Base-by-base conservation (phyloP, 92 coral and sea anemone species). In the Phenganax subtilis region DNA sequence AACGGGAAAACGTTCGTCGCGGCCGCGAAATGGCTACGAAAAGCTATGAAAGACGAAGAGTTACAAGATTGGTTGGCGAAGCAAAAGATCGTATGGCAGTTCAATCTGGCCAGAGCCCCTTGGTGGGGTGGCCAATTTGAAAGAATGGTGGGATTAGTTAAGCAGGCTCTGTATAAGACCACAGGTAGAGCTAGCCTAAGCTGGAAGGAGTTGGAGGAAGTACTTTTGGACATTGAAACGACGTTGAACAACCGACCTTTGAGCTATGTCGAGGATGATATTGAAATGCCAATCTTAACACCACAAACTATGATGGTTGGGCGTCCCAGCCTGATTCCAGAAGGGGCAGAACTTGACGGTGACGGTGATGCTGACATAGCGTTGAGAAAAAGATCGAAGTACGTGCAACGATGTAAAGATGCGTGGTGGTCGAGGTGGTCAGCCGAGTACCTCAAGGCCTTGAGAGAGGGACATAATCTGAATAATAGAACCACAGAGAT, bases 121-220 rank as follows among this genome's bases (percentile, higher is more conserved):
- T 65, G 71, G 27, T 11, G 71, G 71, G 71, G 71, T 0, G 71
- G 27, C n/a, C 71, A 65, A 17, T 65, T 65, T 7, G 71, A 65
- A 17, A 6, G 71, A 1, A 1, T 65, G 3, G 31, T 65, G 1
- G 71, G 2, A 15, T 65, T 65, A 28, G 28, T 17, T 28, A 65
- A 65, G 27, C 25, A 28, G 3, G 15, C 71, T 1, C 31, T 0
- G 1, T 7, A 65, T 7, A 65, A 65, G 7, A 65, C 71, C 1
- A 65, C 15, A 1, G 71, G 71, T 9, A 65, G 15, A 1, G n/a
- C 9, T 0, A 0, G 1, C 0, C 7, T 65, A 44, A 65, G 27
- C 1, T 65, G 71, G 71, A 15, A 10, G 6, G 71, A 65, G 31
- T 28, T 65, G 27, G 2, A 44, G 7, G 27, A 11, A 4, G 27